A percentile compares a stretch with the other conserved stretches of the same genome.
phyloP scores from a whole-genome alignment of 2,113 vertebrate species.

The Nothocercus julius region DNA sequence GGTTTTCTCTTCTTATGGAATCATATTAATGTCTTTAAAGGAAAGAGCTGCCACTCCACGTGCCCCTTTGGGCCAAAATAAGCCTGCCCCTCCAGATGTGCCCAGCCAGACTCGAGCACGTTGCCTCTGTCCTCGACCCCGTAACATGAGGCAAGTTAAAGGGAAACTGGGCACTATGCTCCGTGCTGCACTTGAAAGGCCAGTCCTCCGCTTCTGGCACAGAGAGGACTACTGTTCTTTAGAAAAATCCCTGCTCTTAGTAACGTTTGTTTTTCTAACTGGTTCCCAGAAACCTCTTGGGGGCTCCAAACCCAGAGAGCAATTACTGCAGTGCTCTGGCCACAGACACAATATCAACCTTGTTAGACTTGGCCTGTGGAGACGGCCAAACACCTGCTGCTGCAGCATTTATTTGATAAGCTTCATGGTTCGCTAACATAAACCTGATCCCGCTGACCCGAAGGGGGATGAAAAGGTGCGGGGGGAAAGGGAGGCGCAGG shows the following conservation, averaged over 20 bases:
- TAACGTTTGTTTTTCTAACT: conserved; percentile 70
- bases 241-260: conserved; percentile 67
- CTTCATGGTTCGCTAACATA: conserved; percentile 68
- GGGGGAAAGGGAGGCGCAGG: conserved; percentile 37
- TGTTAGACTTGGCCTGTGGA: conserved; percentile 62
- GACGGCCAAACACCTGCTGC: conserved; percentile 76
- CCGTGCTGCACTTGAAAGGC: background rate
- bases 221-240: conserved; percentile 49
- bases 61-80: conserved; percentile 47
- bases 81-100: conserved; percentile 53
- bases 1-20: conserved; percentile 50
- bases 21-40: conserved; percentile 45
- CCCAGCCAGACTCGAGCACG: conserved; percentile 56
- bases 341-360: conserved; percentile 67
- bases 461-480: conserved; percentile 71
- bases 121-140: conserved; percentile 34
- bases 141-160: background rate
- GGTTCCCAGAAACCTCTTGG: conserved; percentile 73
- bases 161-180: background rate
- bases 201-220: conserved; percentile 25
- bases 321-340: conserved; percentile 63
- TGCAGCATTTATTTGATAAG: conserved; percentile 76
- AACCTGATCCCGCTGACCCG: conserved; percentile 75
- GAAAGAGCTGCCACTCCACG: conserved; percentile 70
- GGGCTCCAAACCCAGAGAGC: conserved; percentile 64